Evolutionary conservation across 2,113 vertebrate species (phyloP).

Genomic region (Istiophorus platypterus): DNA sequence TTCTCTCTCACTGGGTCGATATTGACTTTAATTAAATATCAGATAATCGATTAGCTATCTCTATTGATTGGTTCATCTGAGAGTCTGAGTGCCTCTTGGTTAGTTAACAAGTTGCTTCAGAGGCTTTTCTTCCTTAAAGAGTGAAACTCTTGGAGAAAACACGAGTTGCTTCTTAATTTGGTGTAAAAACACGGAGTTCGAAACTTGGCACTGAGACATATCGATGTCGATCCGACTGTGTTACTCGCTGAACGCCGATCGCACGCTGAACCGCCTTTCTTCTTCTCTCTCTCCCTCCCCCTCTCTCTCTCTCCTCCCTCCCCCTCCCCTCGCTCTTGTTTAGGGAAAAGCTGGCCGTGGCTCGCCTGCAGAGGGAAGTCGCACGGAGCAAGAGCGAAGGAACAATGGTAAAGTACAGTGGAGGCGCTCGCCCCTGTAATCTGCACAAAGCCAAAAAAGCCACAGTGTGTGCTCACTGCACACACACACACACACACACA

Average conservation of each 20-base stretch:
- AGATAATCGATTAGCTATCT: neutral
- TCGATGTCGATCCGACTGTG: neutral
- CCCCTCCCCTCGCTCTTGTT: constrained; percentile 24
- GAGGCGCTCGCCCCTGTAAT: constrained; percentile 37
- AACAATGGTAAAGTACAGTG: constrained; percentile 88
- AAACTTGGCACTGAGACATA: neutral
- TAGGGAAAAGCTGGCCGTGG: constrained; percentile 95
- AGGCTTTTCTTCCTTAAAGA: neutral
- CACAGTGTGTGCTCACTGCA: constrained; percentile 32
- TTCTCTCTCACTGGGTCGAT: neutral
- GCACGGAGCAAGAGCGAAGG: constrained; percentile 90
- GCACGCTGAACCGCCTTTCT: constrained; percentile 60
- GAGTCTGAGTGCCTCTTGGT: neutral
- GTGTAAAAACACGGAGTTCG: neutral
- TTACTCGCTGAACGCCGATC: constrained; percentile 13
- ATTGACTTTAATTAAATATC: neutral
- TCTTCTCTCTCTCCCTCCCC: constrained; percentile 8
- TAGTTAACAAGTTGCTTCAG: neutral
- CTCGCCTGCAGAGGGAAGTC: constrained; percentile 91
- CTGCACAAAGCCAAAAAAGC: constrained; percentile 21
- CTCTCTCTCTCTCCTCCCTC: neutral
- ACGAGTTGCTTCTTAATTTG: neutral
- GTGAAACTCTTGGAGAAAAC: neutral
- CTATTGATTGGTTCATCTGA: neutral
- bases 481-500: constrained; percentile 19